Percentiles rank a stretch among this genome's conserved stretches.
phyloP scores from a whole-genome alignment of 2,113 vertebrate genomes.

The Micronycteris hirsuta region DNA sequence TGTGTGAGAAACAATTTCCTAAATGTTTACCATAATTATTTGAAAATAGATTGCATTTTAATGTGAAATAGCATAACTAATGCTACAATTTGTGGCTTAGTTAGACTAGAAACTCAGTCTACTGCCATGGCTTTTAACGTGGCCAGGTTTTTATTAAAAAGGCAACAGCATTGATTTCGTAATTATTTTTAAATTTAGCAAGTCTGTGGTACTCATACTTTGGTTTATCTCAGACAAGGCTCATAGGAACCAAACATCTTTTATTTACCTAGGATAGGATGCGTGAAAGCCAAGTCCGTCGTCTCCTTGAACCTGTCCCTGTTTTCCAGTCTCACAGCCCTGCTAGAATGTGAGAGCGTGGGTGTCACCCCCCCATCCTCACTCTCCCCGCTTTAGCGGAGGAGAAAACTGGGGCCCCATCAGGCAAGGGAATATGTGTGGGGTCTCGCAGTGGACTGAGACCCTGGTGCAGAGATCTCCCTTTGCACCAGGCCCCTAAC shows the following conservation, averaged over 20 bases:
- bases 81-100: background rate
- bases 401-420: background rate
- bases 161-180: background rate
- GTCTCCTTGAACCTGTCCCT: background rate
- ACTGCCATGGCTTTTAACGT: background rate
- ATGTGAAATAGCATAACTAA: background rate
- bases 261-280: background rate
- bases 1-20: background rate
- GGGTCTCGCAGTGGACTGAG: accelerated
- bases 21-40: constrained; percentile 31
- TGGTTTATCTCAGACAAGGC: background rate
- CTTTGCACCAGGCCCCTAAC: background rate
- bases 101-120: constrained; percentile 3
- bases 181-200: background rate
- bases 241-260: background rate
- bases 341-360: background rate
- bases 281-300: background rate
- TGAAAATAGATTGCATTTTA: constrained; percentile 32
- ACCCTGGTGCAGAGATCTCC: background rate
- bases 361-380: background rate
- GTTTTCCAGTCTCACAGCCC: background rate
- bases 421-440: background rate
- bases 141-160: background rate
- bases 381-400: background rate
- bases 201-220: background rate